Percentiles rank a stretch among this genome's conserved stretches.
Conservation (phyloP, 2,797 vertebrate species). For the Thunnus albacares region DNA sequence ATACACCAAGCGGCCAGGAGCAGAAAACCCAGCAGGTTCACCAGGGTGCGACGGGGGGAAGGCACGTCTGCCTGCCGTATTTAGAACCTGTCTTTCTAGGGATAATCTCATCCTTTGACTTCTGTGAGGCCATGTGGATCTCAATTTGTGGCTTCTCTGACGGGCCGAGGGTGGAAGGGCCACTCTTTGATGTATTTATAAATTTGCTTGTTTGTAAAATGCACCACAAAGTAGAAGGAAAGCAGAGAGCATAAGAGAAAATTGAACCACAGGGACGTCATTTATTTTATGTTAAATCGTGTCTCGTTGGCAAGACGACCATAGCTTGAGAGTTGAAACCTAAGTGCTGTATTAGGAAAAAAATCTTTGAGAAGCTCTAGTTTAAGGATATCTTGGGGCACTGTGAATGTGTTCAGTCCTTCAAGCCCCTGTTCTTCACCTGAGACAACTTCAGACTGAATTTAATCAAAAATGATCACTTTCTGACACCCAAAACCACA, state of each 20-base stretch:
- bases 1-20: constrained; percentile 76
- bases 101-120: constrained; percentile 73
- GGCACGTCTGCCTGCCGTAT: constrained; percentile 67
- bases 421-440: neutral
- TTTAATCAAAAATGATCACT: neutral
- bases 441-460: constrained; percentile 5
- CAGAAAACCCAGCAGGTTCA: constrained; percentile 73
- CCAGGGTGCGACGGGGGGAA: constrained; percentile 61
- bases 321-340: constrained; percentile 5
- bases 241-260: constrained; percentile 50
- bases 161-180: constrained; percentile 65
- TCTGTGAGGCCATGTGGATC: constrained; percentile 60
- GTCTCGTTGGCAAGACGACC: constrained; percentile 35
- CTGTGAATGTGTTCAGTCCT: neutral
- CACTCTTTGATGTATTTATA: constrained; percentile 79
- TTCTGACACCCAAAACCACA: constrained; percentile 17
- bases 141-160: constrained; percentile 79
- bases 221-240: constrained; percentile 69
- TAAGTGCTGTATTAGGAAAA: constrained; percentile 26
- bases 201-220: constrained; percentile 80
- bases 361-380: neutral
- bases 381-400: neutral
- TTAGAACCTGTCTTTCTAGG: constrained; percentile 77
- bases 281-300: constrained; percentile 65
- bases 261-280: constrained; percentile 61